Evolutionary conservation across 2,888 invertebrate genomes (phyloP).

Genomic region (Standfussiana lucernea): DNA sequence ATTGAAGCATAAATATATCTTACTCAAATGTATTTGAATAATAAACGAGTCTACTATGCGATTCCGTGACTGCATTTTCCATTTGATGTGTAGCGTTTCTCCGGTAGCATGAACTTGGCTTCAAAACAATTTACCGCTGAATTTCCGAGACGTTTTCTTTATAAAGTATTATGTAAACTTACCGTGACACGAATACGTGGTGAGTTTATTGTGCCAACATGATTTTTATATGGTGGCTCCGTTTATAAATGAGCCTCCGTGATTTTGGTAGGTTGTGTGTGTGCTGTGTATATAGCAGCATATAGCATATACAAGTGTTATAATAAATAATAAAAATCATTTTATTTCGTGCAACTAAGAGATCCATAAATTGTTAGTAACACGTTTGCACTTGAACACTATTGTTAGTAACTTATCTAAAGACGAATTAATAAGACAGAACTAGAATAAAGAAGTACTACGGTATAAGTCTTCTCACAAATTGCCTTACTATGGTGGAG

Average conservation of each 20-base stretch:
- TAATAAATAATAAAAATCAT: no score
- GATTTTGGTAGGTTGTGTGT: slow-evolving; percentile 14
- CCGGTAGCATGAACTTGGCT: slow-evolving; percentile 10
- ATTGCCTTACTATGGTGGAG: no score
- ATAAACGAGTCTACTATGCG: slow-evolving; percentile 3
- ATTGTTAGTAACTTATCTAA: no score
- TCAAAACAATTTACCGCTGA: slow-evolving; percentile 28
- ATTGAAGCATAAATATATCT: slow-evolving; percentile 11
- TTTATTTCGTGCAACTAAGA: no score
- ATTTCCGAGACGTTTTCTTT: slow-evolving; percentile 38
- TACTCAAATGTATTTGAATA: slow-evolving; percentile 33
- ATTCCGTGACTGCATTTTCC: slow-evolving; percentile 34
- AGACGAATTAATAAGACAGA: no score
- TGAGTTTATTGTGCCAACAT: slow-evolving; percentile 6
- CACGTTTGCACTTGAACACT: no score
- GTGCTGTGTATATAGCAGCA: no score
- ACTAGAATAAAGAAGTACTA: no score
- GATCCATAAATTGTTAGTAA: no score
- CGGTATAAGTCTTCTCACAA: no score
- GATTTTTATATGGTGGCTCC: slow-evolving; percentile 5
- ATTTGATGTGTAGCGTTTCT: slow-evolving; percentile 26
- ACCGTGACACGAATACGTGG: slow-evolving; percentile 13
- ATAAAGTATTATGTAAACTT: slow-evolving; percentile 40
- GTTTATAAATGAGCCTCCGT: not conserved
- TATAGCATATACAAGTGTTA: no score